Conservation (phyloP, 2,888 invertebrate species). For the Chymomyza caudatula region DNA sequence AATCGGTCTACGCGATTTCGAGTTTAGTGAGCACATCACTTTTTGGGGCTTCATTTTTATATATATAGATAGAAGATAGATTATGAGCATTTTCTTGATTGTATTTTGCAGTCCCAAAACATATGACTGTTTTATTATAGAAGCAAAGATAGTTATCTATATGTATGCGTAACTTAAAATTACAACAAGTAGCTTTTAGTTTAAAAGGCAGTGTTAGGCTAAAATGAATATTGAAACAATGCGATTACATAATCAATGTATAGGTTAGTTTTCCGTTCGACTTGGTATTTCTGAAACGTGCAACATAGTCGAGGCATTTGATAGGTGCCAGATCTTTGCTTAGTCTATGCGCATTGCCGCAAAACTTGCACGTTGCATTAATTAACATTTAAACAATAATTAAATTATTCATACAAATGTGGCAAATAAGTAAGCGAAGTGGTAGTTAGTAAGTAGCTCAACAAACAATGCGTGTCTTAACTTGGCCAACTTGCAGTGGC, state of each 20-base stretch:
- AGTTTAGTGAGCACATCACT: no score
- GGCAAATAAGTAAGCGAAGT: slow-evolving; percentile 52
- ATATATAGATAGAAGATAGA: no score
- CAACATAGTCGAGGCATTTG: slow-evolving; percentile 16
- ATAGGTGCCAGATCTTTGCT: background rate
- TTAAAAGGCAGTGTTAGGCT: background rate
- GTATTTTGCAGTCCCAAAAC: no score
- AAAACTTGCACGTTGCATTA: slow-evolving; percentile 66
- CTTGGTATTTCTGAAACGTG: background rate
- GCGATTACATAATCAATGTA: background rate
- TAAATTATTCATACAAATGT: slow-evolving; percentile 76
- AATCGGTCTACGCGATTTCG: no score
- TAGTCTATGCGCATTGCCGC: background rate
- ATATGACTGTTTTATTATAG: no score
- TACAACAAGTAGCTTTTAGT: no score
- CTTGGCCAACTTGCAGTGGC: slow-evolving; percentile 6
- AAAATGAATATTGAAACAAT: no score
- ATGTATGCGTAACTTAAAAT: no score
- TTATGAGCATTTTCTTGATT: no score
- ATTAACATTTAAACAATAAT: slow-evolving; percentile 77
- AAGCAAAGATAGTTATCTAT: no score
- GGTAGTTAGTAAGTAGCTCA: slow-evolving; percentile 8
- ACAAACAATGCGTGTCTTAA: slow-evolving; percentile 10
- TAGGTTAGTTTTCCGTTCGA: background rate
- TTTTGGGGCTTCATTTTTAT: no score